A percentile compares a stretch with the other conserved stretches of the same genome.
Conservation (phyloP, 2,113 vertebrate genomes). For the Tricholaema leucomelas region DNA sequence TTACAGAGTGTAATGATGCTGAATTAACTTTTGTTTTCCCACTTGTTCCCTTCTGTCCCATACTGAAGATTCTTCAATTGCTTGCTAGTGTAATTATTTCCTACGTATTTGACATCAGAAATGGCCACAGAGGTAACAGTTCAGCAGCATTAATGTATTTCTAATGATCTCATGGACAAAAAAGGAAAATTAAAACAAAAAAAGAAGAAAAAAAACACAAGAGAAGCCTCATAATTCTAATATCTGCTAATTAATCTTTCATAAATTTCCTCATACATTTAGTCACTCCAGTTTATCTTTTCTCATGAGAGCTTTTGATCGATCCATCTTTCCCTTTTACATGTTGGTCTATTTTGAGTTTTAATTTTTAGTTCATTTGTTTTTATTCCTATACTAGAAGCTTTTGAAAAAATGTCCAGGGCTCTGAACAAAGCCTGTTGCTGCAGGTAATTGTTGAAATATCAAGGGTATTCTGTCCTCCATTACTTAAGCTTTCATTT, state of each 20-base stretch:
- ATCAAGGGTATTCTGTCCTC: slow-evolving; percentile 84
- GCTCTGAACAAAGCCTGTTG: slow-evolving; percentile 75
- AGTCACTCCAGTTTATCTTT: slow-evolving; percentile 37
- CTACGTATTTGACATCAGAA: slow-evolving; percentile 68
- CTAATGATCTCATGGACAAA: slow-evolving; percentile 60
- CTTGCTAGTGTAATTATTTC: slow-evolving; percentile 51
- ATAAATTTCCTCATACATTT: slow-evolving; percentile 15
- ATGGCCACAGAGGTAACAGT: slow-evolving; percentile 56
- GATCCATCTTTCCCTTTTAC: neutral
- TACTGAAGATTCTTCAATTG: slow-evolving; percentile 39
- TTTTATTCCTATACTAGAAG: slow-evolving; percentile 2
- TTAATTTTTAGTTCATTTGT: neutral
- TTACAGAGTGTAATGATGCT: slow-evolving; percentile 51
- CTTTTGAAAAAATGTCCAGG: slow-evolving; percentile 72
- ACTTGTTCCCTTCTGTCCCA: slow-evolving; percentile 9
- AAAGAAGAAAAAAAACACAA: neutral
- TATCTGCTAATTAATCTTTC: slow-evolving; percentile 23
- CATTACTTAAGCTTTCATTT: slow-evolving; percentile 86
- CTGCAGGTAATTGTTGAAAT: slow-evolving; percentile 84
- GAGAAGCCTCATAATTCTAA: slow-evolving; percentile 55
- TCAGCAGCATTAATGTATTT: slow-evolving; percentile 55
- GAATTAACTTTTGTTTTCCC: slow-evolving; percentile 61
- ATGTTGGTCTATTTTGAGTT: neutral
- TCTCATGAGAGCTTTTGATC: neutral
- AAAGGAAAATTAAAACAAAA: no score